phyloP scores from a whole-genome alignment of 2,888 invertebrate genomes.

The Noctua janthe region DNA sequence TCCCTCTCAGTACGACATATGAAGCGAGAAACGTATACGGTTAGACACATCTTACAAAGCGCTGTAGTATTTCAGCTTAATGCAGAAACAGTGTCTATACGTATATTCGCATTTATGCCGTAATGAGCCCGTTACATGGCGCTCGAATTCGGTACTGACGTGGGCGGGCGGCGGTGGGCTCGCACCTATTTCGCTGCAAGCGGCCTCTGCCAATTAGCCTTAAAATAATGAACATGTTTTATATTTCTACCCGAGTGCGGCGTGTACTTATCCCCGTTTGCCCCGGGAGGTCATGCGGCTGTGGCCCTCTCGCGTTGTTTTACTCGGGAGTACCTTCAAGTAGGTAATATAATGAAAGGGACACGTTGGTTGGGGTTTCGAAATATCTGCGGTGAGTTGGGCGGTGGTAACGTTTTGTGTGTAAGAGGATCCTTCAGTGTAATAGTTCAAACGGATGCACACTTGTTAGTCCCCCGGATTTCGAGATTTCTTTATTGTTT shows the following conservation, averaged over 20 bases:
- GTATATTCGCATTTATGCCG: slow-evolving; percentile 79
- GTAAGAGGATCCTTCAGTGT: slow-evolving; percentile 73
- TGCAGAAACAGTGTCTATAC: slow-evolving; percentile 88
- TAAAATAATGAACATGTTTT: slow-evolving; percentile 91
- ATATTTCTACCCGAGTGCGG: slow-evolving; percentile 89
- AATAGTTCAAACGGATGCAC: slow-evolving; percentile 68
- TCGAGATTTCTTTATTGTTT: slow-evolving; percentile 15
- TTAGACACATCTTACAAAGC: slow-evolving; percentile 72
- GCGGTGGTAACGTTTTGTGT: slow-evolving; percentile 73
- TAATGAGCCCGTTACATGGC: slow-evolving; percentile 85
- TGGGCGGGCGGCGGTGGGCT: slow-evolving; percentile 84
- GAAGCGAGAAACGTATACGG: slow-evolving; percentile 50
- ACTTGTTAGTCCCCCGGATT: slow-evolving; percentile 56
- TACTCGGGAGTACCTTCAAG: slow-evolving; percentile 82
- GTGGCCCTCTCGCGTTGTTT: slow-evolving; percentile 79
- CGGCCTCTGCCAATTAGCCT: slow-evolving; percentile 90
- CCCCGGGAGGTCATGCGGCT: slow-evolving; percentile 88
- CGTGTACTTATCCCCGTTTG: slow-evolving; percentile 88
- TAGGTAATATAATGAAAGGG: slow-evolving; percentile 80
- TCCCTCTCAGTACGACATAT: slow-evolving; percentile 37
- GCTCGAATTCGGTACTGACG: slow-evolving; percentile 87
- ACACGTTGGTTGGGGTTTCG: slow-evolving; percentile 76
- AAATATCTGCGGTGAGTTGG: slow-evolving; percentile 69
- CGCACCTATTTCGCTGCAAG: slow-evolving; percentile 87
- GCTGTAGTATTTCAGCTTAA: slow-evolving; percentile 84